Evolutionary conservation across 2,888 invertebrate genomes (phyloP).

Genomic region (Pseudococcus viburni): DNA sequence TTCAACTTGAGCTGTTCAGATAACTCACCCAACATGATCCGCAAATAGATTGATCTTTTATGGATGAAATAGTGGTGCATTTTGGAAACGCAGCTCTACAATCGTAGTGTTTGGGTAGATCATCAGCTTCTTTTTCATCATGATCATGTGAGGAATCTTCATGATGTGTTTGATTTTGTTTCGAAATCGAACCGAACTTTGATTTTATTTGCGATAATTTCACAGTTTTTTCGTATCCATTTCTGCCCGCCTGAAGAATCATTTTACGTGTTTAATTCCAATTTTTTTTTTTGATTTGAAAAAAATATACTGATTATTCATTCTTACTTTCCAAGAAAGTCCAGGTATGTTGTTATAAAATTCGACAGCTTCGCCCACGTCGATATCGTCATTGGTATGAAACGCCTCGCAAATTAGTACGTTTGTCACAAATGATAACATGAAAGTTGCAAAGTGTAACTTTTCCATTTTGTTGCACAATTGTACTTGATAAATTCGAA

Average conservation of each 20-base stretch:
- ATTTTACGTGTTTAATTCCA: not conserved
- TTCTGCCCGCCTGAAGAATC: not conserved
- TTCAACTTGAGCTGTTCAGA: too few species aligned
- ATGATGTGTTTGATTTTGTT: not conserved
- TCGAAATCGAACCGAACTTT: not conserved
- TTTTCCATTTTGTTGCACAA: too few species aligned
- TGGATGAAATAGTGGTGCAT: conserved; percentile 86
- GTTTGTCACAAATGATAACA: too few species aligned
- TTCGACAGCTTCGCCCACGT: too few species aligned
- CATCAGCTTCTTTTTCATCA: not conserved
- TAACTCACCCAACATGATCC: conserved; percentile 85
- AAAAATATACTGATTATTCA: too few species aligned
- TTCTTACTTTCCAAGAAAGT: not conserved
- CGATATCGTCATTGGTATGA: too few species aligned
- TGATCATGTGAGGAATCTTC: not conserved
- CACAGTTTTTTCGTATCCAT: not conserved
- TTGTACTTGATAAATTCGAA: too few species aligned
- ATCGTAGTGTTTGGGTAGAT: conserved; percentile 85
- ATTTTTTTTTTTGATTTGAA: too few species aligned
- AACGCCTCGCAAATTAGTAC: too few species aligned
- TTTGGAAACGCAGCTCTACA: conserved; percentile 85
- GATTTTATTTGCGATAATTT: not conserved
- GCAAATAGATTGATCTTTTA: conserved; percentile 90
- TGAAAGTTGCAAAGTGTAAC: too few species aligned
- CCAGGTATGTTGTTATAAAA: not conserved